Percentiles rank a stretch among this genome's conserved stretches.
phyloP scores from a whole-genome alignment of 2,797 vertebrate species.

The Oryzias sinensis region DNA sequence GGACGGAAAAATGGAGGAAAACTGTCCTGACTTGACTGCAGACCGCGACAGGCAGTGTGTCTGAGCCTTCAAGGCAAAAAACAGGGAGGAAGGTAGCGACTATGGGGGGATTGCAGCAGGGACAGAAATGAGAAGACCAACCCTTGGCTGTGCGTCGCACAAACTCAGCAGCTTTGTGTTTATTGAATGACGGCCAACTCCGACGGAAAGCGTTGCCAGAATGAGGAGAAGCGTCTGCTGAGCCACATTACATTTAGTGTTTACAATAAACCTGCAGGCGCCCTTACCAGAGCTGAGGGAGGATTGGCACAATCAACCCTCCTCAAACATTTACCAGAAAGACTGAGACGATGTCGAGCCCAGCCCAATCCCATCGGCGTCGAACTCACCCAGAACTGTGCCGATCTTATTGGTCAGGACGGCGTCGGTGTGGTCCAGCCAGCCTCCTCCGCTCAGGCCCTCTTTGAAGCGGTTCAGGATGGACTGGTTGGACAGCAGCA shows the following conservation, averaged over 20 bases:
- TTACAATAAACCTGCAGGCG: constrained; percentile 19
- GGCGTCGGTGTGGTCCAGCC: constrained; percentile 97
- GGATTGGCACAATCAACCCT: background rate
- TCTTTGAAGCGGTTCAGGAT: constrained; percentile 94
- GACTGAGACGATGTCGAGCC: background rate
- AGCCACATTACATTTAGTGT: constrained; percentile 45
- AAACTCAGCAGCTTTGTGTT: constrained; percentile 67
- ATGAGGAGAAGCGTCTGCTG: constrained; percentile 62
- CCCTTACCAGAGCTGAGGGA: background rate
- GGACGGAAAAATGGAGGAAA: no score
- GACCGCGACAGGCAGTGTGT: background rate
- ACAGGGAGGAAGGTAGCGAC: constrained; percentile 16
- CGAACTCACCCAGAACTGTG: constrained; percentile 90
- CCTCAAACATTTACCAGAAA: background rate
- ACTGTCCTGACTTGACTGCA: no score
- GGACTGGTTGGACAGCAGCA: constrained; percentile 90
- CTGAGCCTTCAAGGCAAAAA: background rate
- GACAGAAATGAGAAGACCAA: constrained; percentile 49
- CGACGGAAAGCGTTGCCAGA: constrained; percentile 53
- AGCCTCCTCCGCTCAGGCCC: constrained; percentile 92
- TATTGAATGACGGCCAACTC: constrained; percentile 67
- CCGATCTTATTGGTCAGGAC: constrained; percentile 98
- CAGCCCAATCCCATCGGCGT: background rate
- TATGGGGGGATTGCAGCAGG: constrained; percentile 18
- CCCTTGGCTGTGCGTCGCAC: constrained; percentile 64